Conservation (phyloP, 2,888 invertebrate species). For the Phrixothrix hirtus region DNA sequence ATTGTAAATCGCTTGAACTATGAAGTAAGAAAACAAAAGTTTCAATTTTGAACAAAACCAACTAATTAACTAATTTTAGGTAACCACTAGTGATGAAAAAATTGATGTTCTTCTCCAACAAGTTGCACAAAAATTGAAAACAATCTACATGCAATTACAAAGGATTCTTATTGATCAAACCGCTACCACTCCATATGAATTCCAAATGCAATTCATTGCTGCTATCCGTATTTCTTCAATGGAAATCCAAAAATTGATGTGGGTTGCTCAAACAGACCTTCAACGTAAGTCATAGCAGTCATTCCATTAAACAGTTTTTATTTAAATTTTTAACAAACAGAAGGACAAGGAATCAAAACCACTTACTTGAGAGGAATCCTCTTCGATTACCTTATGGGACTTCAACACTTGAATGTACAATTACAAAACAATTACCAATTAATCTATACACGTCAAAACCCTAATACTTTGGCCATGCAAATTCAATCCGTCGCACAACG, state of each 20-base stretch:
- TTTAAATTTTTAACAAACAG: neutral
- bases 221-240: constrained; percentile 1
- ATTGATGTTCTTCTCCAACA: too few species aligned
- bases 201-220: constrained; percentile 1
- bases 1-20: constrained; percentile 4
- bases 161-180: too few species aligned
- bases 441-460: constrained; percentile 2
- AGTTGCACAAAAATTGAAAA: too few species aligned
- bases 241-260: constrained; percentile 10
- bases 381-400: constrained; percentile 10
- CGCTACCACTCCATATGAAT: too few species aligned
- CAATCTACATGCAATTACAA: too few species aligned
- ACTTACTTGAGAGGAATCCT: constrained; percentile 4
- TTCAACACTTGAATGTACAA: constrained; percentile 14
- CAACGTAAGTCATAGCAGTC: constrained; percentile 3
- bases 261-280: constrained; percentile 7
- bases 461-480: constrained; percentile 3
- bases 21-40: too few species aligned
- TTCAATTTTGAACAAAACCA: too few species aligned
- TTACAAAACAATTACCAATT: constrained; percentile 17
- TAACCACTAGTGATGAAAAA: too few species aligned
- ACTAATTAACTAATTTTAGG: too few species aligned
- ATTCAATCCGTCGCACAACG: constrained; percentile 9
- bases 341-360: neutral
- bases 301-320: neutral